Base-by-base conservation (phyloP, 2,888 invertebrate species). In the Polyploca ridens region DNA sequence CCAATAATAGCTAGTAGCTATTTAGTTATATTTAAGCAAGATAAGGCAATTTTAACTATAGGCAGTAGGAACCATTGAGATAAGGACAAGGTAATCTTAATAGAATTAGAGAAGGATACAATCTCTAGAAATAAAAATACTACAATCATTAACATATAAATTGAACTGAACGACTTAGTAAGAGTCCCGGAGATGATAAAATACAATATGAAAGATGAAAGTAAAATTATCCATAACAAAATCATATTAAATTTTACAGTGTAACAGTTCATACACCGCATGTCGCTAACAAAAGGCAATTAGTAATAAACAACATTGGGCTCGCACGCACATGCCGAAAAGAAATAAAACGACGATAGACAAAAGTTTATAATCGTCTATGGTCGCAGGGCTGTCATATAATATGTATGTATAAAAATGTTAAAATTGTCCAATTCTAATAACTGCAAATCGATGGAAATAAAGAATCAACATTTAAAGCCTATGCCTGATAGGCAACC, bases 291-390 rank as follows among this genome's bases (percentile, higher is more conserved):
- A 76, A 77, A 78, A 74, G 73, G 69, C 74, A 73, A 78, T 78
- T 78, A 77, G 74, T 75, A 73, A 77, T 78, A 76, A 76, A 78
- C 72, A 71, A 78, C 65, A 66, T 62, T 64, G 2, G 8, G 19
- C 54, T 54, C 54, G 65, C 64, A 65, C 66, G 66, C 67, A 70
- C 64, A 73, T 68, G 67, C 68, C 67, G 64, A 67, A 64, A 59
- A 11, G 66, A 63, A 65, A 68, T 73, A 70, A 75, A 73, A 75
- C 65, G 62, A 72, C 63, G 69, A 69, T 69, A 70, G 72, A 71
- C 67, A 68, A 69, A 74, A 69, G 64, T 70, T 70, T 68, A 73
- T 70, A 69, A 70, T 64, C 46, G 64, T 44, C 59, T 49, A 49
- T 49, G 49, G 14, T 54, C 19, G 19, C 1, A 54, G 54, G 54